Evolutionary conservation across 2,113 vertebrate genomes (phyloP).

Genomic region (Sceloporus tristichus): DNA sequence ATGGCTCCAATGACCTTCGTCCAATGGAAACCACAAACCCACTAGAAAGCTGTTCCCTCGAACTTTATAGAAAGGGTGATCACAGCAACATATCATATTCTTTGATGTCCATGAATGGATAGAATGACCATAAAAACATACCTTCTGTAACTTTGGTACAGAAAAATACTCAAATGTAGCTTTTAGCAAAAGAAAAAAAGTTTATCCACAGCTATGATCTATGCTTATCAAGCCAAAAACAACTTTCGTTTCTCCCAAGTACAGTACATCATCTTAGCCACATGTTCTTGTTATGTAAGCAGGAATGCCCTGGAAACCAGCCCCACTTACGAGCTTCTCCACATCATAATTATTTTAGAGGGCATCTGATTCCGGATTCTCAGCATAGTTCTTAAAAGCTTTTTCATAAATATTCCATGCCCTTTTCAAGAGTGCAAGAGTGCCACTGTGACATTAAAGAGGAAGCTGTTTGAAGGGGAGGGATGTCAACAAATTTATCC

Average conservation of each 20-base stretch:
- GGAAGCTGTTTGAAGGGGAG: slow-evolving; percentile 79
- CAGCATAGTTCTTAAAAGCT: slow-evolving; percentile 62
- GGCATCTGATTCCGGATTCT: slow-evolving; percentile 32
- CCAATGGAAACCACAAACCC: no score
- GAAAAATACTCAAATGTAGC: not conserved
- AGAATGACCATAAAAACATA: not conserved
- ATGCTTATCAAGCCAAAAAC: not conserved
- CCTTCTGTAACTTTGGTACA: not conserved
- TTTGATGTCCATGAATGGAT: not conserved
- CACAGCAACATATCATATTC: no score
- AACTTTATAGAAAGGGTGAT: no score
- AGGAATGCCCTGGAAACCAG: not conserved
- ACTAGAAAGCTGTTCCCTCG: no score
- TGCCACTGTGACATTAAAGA: slow-evolving; percentile 77
- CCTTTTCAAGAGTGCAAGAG: slow-evolving; percentile 71
- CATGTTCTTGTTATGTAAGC: not conserved
- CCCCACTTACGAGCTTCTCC: not conserved
- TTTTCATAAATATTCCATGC: slow-evolving; percentile 78
- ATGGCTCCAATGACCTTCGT: no score
- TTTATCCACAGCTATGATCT: not conserved
- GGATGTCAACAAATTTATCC: slow-evolving; percentile 92
- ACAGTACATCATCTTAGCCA: not conserved
- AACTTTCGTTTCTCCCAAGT: not conserved
- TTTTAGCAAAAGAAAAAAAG: not conserved
- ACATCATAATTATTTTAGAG: slow-evolving; percentile 37